phyloP scores from a whole-genome alignment of 2,888 invertebrate species.

The Aproaerema taeniolella region DNA sequence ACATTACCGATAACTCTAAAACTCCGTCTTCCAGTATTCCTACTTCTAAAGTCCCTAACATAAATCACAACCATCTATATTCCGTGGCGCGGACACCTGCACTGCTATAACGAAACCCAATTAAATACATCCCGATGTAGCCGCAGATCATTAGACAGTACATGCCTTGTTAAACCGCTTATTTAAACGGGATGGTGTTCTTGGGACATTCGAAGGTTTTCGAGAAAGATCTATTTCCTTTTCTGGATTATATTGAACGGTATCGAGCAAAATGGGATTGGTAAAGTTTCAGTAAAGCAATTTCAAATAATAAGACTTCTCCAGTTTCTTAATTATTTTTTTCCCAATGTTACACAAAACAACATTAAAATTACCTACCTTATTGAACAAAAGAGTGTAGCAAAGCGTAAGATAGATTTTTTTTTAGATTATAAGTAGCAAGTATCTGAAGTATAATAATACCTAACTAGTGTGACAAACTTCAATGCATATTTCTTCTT shows the following conservation, averaged over 20 bases:
- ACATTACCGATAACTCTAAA: not conserved
- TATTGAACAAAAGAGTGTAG: too few species aligned
- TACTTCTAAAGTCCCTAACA: constrained; percentile 23
- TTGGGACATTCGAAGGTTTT: constrained; percentile 11
- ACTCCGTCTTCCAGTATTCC: constrained; percentile 19
- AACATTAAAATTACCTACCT: too few species aligned
- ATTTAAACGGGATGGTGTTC: constrained; percentile 41
- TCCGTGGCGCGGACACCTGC: constrained; percentile 57
- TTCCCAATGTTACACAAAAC: too few species aligned
- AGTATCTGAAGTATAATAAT: too few species aligned
- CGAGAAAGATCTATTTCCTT: constrained; percentile 15
- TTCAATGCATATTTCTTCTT: too few species aligned
- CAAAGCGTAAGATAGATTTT: too few species aligned
- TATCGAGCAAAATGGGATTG: too few species aligned
- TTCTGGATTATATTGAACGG: constrained; percentile 15
- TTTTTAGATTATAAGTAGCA: too few species aligned
- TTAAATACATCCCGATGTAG: constrained; percentile 74
- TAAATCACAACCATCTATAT: constrained; percentile 64
- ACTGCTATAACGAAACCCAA: constrained; percentile 56
- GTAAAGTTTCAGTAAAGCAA: too few species aligned
- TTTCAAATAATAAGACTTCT: too few species aligned
- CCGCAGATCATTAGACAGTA: constrained; percentile 58
- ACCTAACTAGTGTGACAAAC: too few species aligned
- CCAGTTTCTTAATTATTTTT: too few species aligned
- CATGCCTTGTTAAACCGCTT: constrained; percentile 46